Conservation (phyloP, 2,113 vertebrate species). For the Brienomyrus longianalis region DNA sequence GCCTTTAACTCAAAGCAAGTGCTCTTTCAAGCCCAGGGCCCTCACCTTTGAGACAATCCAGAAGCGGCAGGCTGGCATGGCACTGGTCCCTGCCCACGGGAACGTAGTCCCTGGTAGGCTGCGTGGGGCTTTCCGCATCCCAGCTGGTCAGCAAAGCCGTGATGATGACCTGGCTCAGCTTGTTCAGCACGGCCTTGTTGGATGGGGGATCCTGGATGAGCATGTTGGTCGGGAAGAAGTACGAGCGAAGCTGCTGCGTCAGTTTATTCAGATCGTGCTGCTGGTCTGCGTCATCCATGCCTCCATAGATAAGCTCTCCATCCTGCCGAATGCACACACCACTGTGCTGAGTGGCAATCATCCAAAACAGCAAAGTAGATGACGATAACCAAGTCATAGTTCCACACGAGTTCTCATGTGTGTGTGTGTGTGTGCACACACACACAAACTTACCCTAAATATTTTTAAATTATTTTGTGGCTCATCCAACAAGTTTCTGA, state of each 20-base stretch:
- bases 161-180: conserved; percentile 82
- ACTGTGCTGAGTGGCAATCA: neutral
- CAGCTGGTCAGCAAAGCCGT: conserved; percentile 71
- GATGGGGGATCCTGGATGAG: conserved; percentile 60
- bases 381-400: neutral
- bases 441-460: conserved; percentile 78
- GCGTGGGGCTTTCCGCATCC: conserved; percentile 57
- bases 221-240: conserved; percentile 68
- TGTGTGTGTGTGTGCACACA: too few relatives aligned
- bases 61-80: conserved; percentile 76
- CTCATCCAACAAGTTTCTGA: conserved; percentile 90
- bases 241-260: conserved; percentile 79
- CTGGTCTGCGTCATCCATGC: conserved; percentile 74
- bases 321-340: conserved; percentile 59
- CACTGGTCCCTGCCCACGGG: conserved; percentile 71
- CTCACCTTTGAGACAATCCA: conserved; percentile 74
- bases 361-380: neutral
- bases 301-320: conserved; percentile 86
- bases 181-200: conserved; percentile 72
- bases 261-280: conserved; percentile 73
- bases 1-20: neutral
- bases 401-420: neutral
- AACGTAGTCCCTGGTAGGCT: conserved; percentile 50
- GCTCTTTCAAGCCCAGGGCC: neutral
- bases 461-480: conserved; percentile 97